Evolutionary conservation across 30 jellyfish, hydroid and myxozoan genomes (phyloP).

Genomic region (Hydractinia echinata): DNA sequence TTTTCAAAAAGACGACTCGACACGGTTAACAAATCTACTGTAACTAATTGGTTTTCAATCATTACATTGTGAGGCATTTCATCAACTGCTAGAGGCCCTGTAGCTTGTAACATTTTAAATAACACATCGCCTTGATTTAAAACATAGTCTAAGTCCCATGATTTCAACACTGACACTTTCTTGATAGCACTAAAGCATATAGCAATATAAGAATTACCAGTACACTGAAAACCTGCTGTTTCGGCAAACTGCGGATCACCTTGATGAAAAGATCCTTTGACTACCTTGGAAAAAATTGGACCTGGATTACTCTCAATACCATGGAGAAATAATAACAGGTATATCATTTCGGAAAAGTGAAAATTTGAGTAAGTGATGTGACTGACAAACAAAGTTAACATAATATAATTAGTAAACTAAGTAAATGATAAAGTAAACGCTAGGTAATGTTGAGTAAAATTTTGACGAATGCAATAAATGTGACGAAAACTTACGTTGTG

Average conservation of each 20-base stretch:
- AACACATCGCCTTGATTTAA: constrained; percentile 18
- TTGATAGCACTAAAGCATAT: constrained; percentile 11
- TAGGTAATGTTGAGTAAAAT: constrained; percentile 3
- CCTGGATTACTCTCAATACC: constrained; percentile 15
- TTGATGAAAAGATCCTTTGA: constrained; percentile 32
- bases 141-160: constrained; percentile 27
- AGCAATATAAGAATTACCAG: constrained; percentile 28
- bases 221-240: constrained; percentile 46
- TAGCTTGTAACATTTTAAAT: background rate
- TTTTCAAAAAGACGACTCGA: no score
- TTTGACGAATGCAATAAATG: no score
- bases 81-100: constrained; percentile 16
- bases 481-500: no score
- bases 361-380: background rate
- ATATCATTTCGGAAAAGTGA: background rate
- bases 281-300: background rate
- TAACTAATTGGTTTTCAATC: background rate
- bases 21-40: no score
- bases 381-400: background rate
- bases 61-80: constrained; percentile 19
- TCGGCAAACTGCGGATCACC: constrained; percentile 39
- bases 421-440: background rate
- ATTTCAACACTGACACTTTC: constrained; percentile 16
- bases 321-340: background rate
- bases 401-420: background rate